Conservation (phyloP, 2,888 invertebrate genomes). For the Epicampocera succincta region DNA sequence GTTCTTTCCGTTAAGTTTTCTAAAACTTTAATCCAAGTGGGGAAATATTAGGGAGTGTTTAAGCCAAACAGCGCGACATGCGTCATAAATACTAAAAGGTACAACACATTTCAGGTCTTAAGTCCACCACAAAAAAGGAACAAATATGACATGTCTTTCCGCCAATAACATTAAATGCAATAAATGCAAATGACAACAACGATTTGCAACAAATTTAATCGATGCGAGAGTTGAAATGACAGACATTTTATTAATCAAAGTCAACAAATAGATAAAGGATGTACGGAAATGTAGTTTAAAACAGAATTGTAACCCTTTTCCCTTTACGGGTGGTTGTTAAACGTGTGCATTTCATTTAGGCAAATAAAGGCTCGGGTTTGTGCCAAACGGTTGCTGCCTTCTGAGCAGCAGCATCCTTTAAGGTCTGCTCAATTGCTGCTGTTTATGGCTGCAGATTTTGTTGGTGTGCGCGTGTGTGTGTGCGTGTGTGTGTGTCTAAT, state of each 20-base stretch:
- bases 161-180: neutral
- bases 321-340: neutral
- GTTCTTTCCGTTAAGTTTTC: too few relatives aligned
- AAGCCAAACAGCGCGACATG: too few relatives aligned
- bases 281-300: neutral
- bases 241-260: slow-evolving; percentile 58
- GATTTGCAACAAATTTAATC: slow-evolving; percentile 42
- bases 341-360: neutral
- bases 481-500: neutral
- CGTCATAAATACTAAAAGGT: too few relatives aligned
- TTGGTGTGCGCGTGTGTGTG: too few relatives aligned
- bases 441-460: neutral
- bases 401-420: slow-evolving; percentile 27
- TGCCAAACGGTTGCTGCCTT: slow-evolving; percentile 35
- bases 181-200: slow-evolving; percentile 13
- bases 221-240: neutral
- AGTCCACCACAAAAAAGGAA: slow-evolving; percentile 24
- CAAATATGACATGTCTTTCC: neutral
- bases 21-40: too few relatives aligned
- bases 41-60: too few relatives aligned
- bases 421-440: neutral
- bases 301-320: slow-evolving; percentile 31
- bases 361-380: slow-evolving; percentile 1
- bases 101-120: too few relatives aligned
- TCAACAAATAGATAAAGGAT: slow-evolving; percentile 50